These are phyloP conservation scores for Lampris incognitus DNA, from an alignment of 2,113 vertebrate species.

Conservation along the genomic window DNA sequence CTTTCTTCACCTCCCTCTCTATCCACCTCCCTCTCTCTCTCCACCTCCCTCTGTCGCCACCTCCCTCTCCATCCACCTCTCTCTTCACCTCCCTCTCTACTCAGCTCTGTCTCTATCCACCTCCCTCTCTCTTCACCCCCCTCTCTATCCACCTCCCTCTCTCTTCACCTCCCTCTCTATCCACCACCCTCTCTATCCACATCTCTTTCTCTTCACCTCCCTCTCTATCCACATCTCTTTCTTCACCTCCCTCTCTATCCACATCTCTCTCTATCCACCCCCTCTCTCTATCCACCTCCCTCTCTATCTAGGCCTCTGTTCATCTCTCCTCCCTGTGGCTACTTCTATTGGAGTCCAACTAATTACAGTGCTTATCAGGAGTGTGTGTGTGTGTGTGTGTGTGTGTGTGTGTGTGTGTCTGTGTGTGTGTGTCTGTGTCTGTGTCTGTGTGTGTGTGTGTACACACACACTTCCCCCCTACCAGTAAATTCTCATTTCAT, in stretches of 20 bases:
- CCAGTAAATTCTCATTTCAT: constrained; percentile 79
- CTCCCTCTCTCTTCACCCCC: too few species aligned
- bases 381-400: constrained; percentile 22
- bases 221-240: not conserved
- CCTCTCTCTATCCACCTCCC: constrained; percentile 3
- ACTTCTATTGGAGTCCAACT: constrained; percentile 77
- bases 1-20: not conserved
- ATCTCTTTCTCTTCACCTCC: not conserved
- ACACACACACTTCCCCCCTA: constrained; percentile 45
- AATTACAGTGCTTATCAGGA: constrained; percentile 79
- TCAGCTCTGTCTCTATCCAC: too few species aligned
- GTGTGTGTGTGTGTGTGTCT: constrained; percentile 16
- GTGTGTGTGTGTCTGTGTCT: constrained; percentile 36
- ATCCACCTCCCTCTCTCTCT: not conserved
- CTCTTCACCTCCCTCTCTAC: not conserved
- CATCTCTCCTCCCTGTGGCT: constrained; percentile 62
- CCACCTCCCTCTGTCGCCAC: not conserved
- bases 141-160: too few species aligned
- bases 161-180: too few species aligned
- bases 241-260: constrained; percentile 15
- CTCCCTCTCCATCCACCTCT: constrained; percentile 5
- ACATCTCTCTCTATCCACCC: not conserved
- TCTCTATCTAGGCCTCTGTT: not conserved
- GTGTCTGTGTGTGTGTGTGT: constrained; percentile 19
- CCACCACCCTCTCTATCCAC: too few species aligned